phyloP scores from a whole-genome alignment of 1,140 invertebrate genomes.

The Trachymyrmex cornetzi region DNA sequence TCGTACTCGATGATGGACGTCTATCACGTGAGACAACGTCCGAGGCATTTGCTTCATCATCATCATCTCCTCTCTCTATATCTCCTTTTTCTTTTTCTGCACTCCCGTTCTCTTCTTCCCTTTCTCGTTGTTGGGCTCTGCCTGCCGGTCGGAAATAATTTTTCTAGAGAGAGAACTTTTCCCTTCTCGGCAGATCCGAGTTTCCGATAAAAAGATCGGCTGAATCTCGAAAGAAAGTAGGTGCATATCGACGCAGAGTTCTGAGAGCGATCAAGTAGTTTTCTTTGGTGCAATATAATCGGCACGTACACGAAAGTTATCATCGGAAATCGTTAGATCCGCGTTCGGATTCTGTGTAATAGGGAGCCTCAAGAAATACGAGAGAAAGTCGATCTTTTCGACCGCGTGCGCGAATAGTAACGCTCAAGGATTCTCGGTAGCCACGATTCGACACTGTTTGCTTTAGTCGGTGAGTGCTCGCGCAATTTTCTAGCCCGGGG shows the following conservation, averaged over 20 bases:
- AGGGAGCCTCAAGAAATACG: slow-evolving; percentile 25
- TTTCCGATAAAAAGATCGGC: slow-evolving; percentile 5
- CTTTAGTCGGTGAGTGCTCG: slow-evolving; percentile 14
- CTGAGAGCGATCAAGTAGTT: background rate
- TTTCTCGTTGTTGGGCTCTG: background rate
- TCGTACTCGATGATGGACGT: slow-evolving; percentile 76
- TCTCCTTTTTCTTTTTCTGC: background rate
- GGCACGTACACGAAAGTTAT: background rate
- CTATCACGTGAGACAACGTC: slow-evolving; percentile 78
- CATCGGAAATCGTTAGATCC: background rate
- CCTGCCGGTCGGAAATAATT: slow-evolving; percentile 9
- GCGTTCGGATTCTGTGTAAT: background rate
- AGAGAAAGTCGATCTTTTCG: slow-evolving; percentile 19
- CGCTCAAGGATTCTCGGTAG: background rate
- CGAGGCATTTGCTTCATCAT: slow-evolving; percentile 52
- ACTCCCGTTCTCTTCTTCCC: slow-evolving; percentile 9
- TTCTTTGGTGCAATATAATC: slow-evolving; percentile 14
- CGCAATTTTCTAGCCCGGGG: slow-evolving; percentile 48
- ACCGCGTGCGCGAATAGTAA: slow-evolving; percentile 8
- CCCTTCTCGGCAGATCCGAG: background rate
- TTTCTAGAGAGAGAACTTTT: slow-evolving; percentile 5
- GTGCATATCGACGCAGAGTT: too few species aligned
- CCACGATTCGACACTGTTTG: slow-evolving; percentile 40
- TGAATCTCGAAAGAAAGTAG: background rate
- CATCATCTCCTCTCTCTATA: background rate